Conservation (phyloP, 2,888 invertebrate genomes). For the Erpobdella octoculata region DNA sequence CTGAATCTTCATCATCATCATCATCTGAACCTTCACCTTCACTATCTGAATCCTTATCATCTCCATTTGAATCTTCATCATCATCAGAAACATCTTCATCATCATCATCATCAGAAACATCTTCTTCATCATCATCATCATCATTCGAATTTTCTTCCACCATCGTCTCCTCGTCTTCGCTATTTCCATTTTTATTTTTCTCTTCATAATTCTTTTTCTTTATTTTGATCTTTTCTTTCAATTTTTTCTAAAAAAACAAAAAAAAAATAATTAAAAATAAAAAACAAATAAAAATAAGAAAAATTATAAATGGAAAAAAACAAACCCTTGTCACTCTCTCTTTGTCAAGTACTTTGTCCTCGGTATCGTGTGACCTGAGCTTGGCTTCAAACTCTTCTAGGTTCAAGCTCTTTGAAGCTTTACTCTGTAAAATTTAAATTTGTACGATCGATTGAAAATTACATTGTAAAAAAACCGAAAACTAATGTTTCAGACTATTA, state of each 20-base stretch:
- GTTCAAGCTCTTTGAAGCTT: too few relatives aligned
- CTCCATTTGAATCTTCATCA: neutral
- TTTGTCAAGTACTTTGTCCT: neutral
- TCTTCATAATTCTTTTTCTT: neutral
- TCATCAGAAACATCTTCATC: neutral
- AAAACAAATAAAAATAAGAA: neutral
- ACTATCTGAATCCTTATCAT: neutral
- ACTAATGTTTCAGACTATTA: too few relatives aligned
- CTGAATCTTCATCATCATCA: neutral
- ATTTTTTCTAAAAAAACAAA: neutral
- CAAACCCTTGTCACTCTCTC: neutral
- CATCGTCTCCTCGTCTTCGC: neutral
- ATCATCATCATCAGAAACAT: neutral
- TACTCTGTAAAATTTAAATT: too few relatives aligned
- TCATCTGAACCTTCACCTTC: neutral
- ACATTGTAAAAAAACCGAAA: too few relatives aligned
- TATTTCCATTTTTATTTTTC: neutral
- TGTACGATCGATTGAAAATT: too few relatives aligned
- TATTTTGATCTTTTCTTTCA: neutral
- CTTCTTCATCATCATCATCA: neutral
- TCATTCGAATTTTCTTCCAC: too few relatives aligned
- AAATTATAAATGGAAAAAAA: slow-evolving; percentile 4
- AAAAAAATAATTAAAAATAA: neutral
- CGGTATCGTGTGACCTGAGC: too few relatives aligned
- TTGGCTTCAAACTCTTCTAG: too few relatives aligned